phyloP scores from a whole-genome alignment of 2,113 vertebrate species.

The Okapia johnstoni region DNA sequence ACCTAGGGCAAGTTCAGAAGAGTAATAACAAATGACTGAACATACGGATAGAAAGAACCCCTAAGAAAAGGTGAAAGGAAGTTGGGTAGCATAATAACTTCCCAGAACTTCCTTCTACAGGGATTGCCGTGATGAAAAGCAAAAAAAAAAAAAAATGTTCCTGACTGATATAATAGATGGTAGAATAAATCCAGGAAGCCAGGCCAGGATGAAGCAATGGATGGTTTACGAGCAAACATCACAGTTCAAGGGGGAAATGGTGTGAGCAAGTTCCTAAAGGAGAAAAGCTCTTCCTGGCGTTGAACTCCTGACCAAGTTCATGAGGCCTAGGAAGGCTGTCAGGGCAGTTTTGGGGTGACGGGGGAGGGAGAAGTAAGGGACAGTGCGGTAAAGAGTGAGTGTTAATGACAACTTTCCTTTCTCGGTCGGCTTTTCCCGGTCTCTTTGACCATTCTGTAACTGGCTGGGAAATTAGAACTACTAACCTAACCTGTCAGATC shows the following conservation, averaged over 20 bases:
- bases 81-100: neutral
- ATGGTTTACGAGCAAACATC: neutral
- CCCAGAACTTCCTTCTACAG: neutral
- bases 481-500: neutral
- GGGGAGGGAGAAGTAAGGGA: accelerated
- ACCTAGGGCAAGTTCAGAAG: neutral
- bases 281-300: neutral
- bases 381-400: neutral
- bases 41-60: neutral
- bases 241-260: neutral
- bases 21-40: neutral
- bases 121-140: neutral
- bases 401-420: neutral
- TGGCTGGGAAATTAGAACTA: neutral
- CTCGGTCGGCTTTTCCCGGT: neutral
- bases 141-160: neutral
- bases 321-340: neutral
- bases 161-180: neutral
- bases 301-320: neutral
- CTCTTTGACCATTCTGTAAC: neutral
- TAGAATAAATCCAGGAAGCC: neutral
- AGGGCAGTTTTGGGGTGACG: neutral
- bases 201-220: neutral
- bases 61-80: neutral
- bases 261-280: neutral